Evolutionary conservation across 2,888 invertebrate species (phyloP).

Genomic region (Pachymerium ferrugineum): DNA sequence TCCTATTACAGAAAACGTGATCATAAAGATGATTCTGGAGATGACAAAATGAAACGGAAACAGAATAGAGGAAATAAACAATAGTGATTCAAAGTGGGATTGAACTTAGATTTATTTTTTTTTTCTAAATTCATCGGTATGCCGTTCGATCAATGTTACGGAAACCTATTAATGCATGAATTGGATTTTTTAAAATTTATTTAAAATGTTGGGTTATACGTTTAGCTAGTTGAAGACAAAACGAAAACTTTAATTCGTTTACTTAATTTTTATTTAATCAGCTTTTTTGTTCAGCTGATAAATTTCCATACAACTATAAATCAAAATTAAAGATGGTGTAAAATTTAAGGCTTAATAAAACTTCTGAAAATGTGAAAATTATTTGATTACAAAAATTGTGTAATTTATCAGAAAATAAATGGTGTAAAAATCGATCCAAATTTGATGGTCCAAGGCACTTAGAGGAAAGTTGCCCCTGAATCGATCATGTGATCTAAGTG

Average conservation of each 20-base stretch:
- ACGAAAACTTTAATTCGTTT: no score
- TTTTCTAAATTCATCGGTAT: neutral
- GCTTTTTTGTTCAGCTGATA: neutral
- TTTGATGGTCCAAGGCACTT: neutral
- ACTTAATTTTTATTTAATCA: neutral
- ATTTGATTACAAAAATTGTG: neutral
- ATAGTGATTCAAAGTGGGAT: neutral
- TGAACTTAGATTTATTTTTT: neutral
- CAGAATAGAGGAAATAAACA: neutral
- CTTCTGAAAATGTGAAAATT: neutral
- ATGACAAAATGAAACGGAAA: neutral
- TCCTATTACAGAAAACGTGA: neutral
- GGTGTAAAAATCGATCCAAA: slow-evolving; percentile 14
- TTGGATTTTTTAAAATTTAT: no score
- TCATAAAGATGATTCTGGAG: neutral
- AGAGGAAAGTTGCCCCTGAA: slow-evolving; percentile 20
- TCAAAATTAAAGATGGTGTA: neutral
- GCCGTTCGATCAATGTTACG: neutral
- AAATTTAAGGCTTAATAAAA: slow-evolving; percentile 23
- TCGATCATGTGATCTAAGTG: slow-evolving; percentile 60
- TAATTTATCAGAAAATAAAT: neutral
- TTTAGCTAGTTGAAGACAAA: no score
- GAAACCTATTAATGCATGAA: no score
- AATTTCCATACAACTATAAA: neutral
- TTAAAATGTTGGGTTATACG: no score